Conservation (phyloP, 1,140 invertebrate genomes). For the Drosophila ercepeae region DNA sequence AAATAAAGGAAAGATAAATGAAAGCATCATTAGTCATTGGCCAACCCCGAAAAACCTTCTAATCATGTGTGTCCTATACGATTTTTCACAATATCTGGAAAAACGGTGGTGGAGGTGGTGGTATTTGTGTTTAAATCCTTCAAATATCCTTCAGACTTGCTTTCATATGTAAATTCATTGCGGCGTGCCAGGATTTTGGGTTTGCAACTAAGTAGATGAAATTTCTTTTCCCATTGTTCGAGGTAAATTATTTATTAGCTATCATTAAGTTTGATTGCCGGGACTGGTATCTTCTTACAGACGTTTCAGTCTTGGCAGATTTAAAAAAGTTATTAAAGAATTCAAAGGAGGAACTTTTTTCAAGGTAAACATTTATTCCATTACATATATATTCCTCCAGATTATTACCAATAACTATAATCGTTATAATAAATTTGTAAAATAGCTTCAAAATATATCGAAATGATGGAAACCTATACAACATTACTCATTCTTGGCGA, state of each 20-base stretch:
- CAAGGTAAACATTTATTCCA: background rate
- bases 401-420: background rate
- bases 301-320: too few species aligned
- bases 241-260: constrained; percentile 33
- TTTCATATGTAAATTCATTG: constrained; percentile 55
- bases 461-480: background rate
- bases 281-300: background rate
- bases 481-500: background rate
- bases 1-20: constrained; percentile 45
- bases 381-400: background rate
- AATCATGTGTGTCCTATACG: constrained; percentile 27
- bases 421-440: background rate
- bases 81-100: constrained; percentile 32
- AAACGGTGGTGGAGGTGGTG: constrained; percentile 1
- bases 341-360: background rate
- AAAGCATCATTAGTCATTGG: constrained; percentile 54
- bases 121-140: constrained; percentile 29
- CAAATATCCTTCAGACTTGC: constrained; percentile 10
- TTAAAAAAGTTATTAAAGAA: background rate
- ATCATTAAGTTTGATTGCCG: constrained; percentile 26
- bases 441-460: background rate
- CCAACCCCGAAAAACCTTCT: constrained; percentile 18
- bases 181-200: constrained; percentile 10
- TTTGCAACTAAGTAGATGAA: constrained; percentile 29
- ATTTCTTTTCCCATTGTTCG: constrained; percentile 18